Base-by-base conservation (phyloP, 53 echinoderm and acorn worm genomes). In the Paelopatides confundens region DNA sequence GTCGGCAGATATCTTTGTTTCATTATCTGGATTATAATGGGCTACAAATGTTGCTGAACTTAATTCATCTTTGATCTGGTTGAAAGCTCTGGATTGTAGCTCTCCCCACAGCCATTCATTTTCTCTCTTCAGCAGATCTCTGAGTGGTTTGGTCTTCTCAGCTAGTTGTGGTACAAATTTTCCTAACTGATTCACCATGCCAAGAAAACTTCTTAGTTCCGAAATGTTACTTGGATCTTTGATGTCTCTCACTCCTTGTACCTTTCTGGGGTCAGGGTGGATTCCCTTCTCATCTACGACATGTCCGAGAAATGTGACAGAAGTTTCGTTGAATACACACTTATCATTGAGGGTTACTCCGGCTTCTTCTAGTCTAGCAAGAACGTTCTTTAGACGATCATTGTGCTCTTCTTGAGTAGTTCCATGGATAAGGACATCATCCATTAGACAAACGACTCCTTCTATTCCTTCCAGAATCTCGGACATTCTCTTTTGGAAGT, bases 101-200 rank as follows among this genome's bases (percentile, higher is more conserved):
- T 71, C 15, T 17, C 43, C 86, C 91, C 94, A 91, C 33, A 65
- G 5, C 67, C 67, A 66, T 11, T 69, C 54, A 0, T 31, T 86
- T 26, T 86, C 69, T 35, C 78, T 81, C 13, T 62, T 63, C 21
- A 91, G 66, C 1, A 93, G 71, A 15, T 93, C 86, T 14, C 90
- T 62, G 21, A 93, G 36, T 26, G 87, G 87, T 51, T 87, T 62
- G 15, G 90, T 93, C n/a, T 74, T 63, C 18, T 90, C 93, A 39
- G 90, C 84, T 29, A 93, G 62, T 2, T 84, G 43, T 3, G 93
- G 85, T 1, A 93, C 26, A 38, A 88, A 94, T 70, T 94, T 94
- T 38, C 88, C 88, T 1, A 91, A 65, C 31, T 94, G 94, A 33
- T 94, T 90, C 1, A 71, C 83, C 94, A 94, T 94, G 7, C 87